A percentile compares a stretch with the other conserved stretches of the same genome.
phyloP scores from a whole-genome alignment of 2,797 vertebrate genomes.

The Tadarida brasiliensis region DNA sequence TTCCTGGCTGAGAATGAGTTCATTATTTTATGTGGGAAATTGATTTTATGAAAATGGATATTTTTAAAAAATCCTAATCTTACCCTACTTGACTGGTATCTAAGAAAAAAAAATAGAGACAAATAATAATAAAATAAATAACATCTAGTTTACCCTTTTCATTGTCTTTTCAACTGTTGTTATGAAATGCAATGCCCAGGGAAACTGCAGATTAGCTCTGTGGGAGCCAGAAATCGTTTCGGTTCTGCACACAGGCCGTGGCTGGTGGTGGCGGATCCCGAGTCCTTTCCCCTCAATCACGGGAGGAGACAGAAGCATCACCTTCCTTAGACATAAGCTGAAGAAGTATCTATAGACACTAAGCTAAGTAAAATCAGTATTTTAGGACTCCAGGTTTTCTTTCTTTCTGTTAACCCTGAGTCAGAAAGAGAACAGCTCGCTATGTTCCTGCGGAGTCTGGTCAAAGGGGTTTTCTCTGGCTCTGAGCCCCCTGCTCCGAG shows the following conservation, averaged over 20 bases:
- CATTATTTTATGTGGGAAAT: neutral
- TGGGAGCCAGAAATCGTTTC: neutral
- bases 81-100: neutral
- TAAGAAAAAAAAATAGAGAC: neutral
- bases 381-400: neutral
- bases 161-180: neutral
- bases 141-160: neutral
- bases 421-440: neutral
- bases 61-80: neutral
- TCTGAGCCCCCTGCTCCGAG: neutral
- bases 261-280: neutral
- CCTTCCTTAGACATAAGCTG: neutral
- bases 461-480: neutral
- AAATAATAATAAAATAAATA: slow-evolving; percentile 20
- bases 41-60: slow-evolving; percentile 2
- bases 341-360: neutral
- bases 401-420: neutral
- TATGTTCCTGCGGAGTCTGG: neutral
- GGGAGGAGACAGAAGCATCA: neutral
- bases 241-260: neutral
- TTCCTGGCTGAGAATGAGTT: neutral
- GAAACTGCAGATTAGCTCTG: neutral
- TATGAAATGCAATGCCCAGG: neutral
- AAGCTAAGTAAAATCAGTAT: neutral
- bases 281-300: neutral